phyloP scores from a whole-genome alignment of 2,888 invertebrate genomes.

The Aricia artaxerxes region DNA sequence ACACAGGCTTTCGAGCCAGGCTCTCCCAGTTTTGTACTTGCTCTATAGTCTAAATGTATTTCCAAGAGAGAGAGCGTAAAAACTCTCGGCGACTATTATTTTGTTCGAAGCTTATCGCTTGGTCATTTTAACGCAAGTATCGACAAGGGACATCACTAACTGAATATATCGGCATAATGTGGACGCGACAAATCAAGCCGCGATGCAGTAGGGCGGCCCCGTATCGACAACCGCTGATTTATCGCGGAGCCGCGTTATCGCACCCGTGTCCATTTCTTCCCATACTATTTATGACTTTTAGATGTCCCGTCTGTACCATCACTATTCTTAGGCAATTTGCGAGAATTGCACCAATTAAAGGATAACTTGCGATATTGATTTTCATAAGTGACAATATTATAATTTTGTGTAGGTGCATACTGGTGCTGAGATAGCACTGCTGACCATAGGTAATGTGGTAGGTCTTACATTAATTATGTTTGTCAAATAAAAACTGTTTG shows the following conservation, averaged over 20 bases:
- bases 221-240: conserved; percentile 78
- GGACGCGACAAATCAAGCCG: conserved; percentile 77
- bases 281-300: conserved; percentile 45
- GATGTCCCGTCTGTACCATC: conserved; percentile 1
- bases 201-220: conserved; percentile 73
- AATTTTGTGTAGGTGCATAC: background rate
- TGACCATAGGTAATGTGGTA: too few species aligned
- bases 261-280: conserved; percentile 49
- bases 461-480: too few species aligned
- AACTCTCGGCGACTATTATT: background rate
- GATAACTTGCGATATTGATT: too few species aligned
- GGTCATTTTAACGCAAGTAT: conserved; percentile 12
- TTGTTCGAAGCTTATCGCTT: background rate
- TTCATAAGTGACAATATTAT: background rate
- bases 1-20: too few species aligned
- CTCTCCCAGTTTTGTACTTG: too few species aligned
- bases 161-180: conserved; percentile 61
- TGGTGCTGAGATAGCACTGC: too few species aligned
- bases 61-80: too few species aligned
- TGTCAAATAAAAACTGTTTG: too few species aligned
- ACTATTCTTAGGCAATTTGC: background rate
- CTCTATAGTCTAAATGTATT: too few species aligned
- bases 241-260: conserved; percentile 68
- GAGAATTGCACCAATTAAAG: background rate
- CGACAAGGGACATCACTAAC: conserved; percentile 46